Base-by-base conservation (phyloP, 1,140 invertebrate species). In the Kradibia gibbosae region DNA sequence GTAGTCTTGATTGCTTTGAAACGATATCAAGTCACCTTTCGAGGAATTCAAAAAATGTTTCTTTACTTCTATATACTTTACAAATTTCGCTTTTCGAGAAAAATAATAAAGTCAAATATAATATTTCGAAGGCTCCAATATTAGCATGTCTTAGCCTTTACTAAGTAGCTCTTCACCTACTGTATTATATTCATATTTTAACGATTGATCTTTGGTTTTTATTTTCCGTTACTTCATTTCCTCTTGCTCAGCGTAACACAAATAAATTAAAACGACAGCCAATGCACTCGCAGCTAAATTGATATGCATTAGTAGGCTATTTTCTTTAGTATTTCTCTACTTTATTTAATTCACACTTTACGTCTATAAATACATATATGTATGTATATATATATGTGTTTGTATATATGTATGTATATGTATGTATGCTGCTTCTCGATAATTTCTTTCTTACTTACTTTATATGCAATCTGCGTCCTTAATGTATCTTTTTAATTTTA, bases 241-340 rank as follows among this genome's bases (percentile, higher is more conserved):
- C 34, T 67, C 36, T 67, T 15, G 34, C 62, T 67, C 3, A 22
- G 62, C 62, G 20, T 67, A 22, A 67, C 34, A 11, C 17, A 67
- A 67, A 7, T 67, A 67, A 10, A 82, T 82, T 77, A 22, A 72
- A 71, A 48, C 39, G 80, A 82, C 72, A 72, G 75, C 74, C 55
- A 82, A 77, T 81, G 80, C 60, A 71, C 60, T 76, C 73, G 31
- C 57, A 36, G 60, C 28, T 34, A 55, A 65, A 80, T 74, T 34
- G 28, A 39, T 53, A 31, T 53, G 45, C 53, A 62, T 36, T 57
- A 76, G 73, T 71, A 71, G 73, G 73, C 76, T 65, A 81, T 76
- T 72, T 72, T 74, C 74, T 82, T 72, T 71, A 78, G 81, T 78
- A 73, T 62, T 75, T 77, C 73, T 77, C 72, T 57, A 22, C 75